Evolutionary conservation across 2,888 invertebrate genomes (phyloP), one percentile per base, ranked within the genome.

Genomic region (Tiliacea citrago): DNA sequence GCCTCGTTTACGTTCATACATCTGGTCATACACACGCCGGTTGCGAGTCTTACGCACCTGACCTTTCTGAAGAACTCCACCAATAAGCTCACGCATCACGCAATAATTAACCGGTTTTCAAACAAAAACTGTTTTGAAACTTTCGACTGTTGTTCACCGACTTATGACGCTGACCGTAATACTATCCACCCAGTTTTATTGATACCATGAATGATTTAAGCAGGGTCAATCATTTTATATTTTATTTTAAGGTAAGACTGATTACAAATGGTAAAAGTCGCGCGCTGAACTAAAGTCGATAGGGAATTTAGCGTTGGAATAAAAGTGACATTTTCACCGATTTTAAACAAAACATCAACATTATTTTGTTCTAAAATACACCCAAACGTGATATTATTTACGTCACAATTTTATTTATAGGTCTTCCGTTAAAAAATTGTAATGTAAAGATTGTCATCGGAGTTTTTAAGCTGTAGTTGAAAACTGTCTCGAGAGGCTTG

Each of bases 401-500:
- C 16, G 51, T 24, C 13, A 47, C 12, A 47, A 21, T 10, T 57
- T 57, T 69, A 61, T 60, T 13, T 39, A 53, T 42, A 60, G 4
- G n/a, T 2, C 5, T 29, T 18, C 21, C 39, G 51, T 53, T 65
- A 49, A 76, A 75, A 66, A 29, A 53, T 39, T 67, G 18, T 55
- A 42, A 71, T 55, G 49, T 60, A 68, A 68, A 81, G 68, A 71
- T 76, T 68, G 39, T 53, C n/a, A 77, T 68, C 65, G 5, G 49
- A 58, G 45, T 65, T 71, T 65, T 57, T n/a, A 49, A 80, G 29
- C 58, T 57, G 67, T 45, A 68, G 53, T 63, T 67, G 24, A 42
- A 75, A 68, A 47, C 69, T 69, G 81, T 81, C 81, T 81, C 49
- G 42, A 67, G 65, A n/a, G 53, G 29, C 29, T 55, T 81, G 77